Evolutionary conservation across 2,888 invertebrate genomes (phyloP), one percentile per base, ranked within the genome.

Genomic region (Caradrina clavipalpis): DNA sequence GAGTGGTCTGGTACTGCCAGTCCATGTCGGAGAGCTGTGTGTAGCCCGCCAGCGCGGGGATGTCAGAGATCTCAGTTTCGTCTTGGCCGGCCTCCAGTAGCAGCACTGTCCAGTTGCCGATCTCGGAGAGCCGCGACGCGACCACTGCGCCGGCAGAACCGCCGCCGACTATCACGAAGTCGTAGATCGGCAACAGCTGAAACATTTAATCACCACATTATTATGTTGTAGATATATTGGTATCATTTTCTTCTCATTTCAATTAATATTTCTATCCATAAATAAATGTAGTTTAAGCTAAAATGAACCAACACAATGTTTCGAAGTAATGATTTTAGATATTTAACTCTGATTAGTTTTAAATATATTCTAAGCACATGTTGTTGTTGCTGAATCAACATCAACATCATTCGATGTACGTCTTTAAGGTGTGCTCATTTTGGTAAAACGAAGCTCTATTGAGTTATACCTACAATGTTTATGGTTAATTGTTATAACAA

Each of bases 1-100:
- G 98, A 6, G 98, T 97, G 3, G 98, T 99, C 92, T 98, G 98
- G 92, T 98, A 99, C 94, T 98, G 98, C 99, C 99, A 99, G 94
- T 99, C 99, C 91, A 98, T 96, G 45, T 98, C 98, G 26, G 98
- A 97, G 72, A 98, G 96, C 89, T 99, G 98, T 31, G 97, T 97
- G 91, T 98, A 99, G 17, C 98, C 98, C 26, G 98, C 98, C 73
- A 99, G 92, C 0, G 98, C 97, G 2, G 98, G 99, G 66, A 98
- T 97, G 92, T 99, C 98, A 6, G 98, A 98, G 74, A 98, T 97
- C 93, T 98, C 98, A 78, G 97, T 98, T 93, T 99, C 98, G 93
- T 98, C 98, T 53, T 98, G 97, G 49, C 98, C 98, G 1, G 98
- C 98, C 92, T 99, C 99, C 69, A 99, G 90, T 8, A 99, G 96